Conservation (phyloP, 2,888 invertebrate species). For the Drosophila anomelani region DNA sequence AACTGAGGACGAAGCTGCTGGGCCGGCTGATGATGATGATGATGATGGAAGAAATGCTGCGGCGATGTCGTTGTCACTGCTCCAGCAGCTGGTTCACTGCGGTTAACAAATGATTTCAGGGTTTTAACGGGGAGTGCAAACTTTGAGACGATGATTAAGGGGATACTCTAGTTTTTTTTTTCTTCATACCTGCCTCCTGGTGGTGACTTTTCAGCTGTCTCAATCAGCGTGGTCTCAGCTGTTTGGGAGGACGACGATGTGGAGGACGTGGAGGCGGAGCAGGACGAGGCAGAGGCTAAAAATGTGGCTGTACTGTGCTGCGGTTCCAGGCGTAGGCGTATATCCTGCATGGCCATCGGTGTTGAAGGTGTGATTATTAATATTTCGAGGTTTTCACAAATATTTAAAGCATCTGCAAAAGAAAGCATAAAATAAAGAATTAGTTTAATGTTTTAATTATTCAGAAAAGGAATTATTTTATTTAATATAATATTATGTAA, state of each 20-base stretch:
- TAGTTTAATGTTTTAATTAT: background rate
- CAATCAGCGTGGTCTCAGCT: slow-evolving; percentile 70
- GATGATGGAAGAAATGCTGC: slow-evolving; percentile 60
- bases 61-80: slow-evolving; percentile 56
- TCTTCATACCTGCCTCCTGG: slow-evolving; percentile 60
- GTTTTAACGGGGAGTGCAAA: slow-evolving; percentile 6
- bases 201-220: slow-evolving; percentile 52
- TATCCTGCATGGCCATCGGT: slow-evolving; percentile 82
- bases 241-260: slow-evolving; percentile 37
- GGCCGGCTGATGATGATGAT: slow-evolving; percentile 56
- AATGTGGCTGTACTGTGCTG: slow-evolving; percentile 70
- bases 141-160: slow-evolving; percentile 17
- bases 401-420: slow-evolving; percentile 57
- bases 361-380: background rate
- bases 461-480: background rate
- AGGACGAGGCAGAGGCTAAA: slow-evolving; percentile 35
- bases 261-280: slow-evolving; percentile 44
- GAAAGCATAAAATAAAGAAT: background rate
- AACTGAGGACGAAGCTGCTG: slow-evolving; percentile 23
- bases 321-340: slow-evolving; percentile 83
- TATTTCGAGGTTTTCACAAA: background rate
- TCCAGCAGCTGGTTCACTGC: slow-evolving; percentile 48
- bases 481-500: background rate
- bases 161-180: background rate
- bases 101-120: slow-evolving; percentile 26